These are phyloP conservation scores for Coregonus ussuriensis DNA, from an alignment of 2,797 vertebrate genomes.

Conservation along the genomic window DNA sequence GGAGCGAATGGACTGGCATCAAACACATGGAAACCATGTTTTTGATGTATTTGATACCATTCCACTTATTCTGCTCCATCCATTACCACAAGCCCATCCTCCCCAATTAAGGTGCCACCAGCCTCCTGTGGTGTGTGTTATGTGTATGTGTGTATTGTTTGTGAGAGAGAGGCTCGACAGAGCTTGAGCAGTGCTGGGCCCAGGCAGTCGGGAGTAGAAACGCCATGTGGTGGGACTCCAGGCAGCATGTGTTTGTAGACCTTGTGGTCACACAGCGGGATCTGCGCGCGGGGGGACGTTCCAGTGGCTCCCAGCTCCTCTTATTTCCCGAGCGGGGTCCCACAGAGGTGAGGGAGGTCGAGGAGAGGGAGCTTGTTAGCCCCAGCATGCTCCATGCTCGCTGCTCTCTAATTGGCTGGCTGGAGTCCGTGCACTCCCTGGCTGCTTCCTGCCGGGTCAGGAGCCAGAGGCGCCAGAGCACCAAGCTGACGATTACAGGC, in stretches of 20 bases:
- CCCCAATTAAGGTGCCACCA: slow-evolving; percentile 28
- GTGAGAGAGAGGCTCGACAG: slow-evolving; percentile 23
- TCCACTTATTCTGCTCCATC: too few relatives aligned
- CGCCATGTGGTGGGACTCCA: slow-evolving; percentile 62
- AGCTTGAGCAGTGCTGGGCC: slow-evolving; percentile 43
- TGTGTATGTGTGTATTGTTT: slow-evolving; percentile 45
- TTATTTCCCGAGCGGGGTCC: slow-evolving; percentile 69
- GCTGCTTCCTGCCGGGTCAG: slow-evolving; percentile 71
- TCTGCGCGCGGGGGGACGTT: slow-evolving; percentile 43
- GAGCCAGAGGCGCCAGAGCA: slow-evolving; percentile 54
- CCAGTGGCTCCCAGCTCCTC: slow-evolving; percentile 54
- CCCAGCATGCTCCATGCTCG: slow-evolving; percentile 53
- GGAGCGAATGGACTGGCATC: too few relatives aligned
- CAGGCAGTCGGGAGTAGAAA: slow-evolving; percentile 66
- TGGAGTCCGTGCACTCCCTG: slow-evolving; percentile 47
- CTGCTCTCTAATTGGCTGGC: slow-evolving; percentile 63
- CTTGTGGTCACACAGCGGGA: slow-evolving; percentile 70
- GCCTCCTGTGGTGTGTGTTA: background rate
- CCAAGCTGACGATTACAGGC: slow-evolving; percentile 58
- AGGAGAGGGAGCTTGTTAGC: slow-evolving; percentile 76
- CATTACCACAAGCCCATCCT: too few relatives aligned
- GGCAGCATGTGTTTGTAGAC: slow-evolving; percentile 72
- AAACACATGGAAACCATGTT: too few relatives aligned
- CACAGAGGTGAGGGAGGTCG: slow-evolving; percentile 73
- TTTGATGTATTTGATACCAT: too few relatives aligned